phyloP scores from a whole-genome alignment of 2,797 vertebrate genomes.

The Peromyscus attwateri region DNA sequence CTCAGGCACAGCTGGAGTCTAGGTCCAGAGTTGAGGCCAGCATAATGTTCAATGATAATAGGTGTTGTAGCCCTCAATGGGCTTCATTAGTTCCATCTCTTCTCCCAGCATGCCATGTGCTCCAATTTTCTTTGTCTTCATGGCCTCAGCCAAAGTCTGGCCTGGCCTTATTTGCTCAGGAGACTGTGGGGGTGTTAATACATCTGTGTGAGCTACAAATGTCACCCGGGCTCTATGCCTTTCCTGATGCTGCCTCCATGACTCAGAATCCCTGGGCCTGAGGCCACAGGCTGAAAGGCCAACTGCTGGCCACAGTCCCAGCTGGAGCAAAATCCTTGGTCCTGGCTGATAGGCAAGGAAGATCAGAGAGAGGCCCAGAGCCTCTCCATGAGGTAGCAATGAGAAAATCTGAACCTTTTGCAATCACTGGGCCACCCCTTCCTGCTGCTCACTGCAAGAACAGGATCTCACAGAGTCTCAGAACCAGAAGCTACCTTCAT shows the following conservation, averaged over 20 bases:
- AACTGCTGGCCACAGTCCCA: background rate
- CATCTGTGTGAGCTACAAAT: background rate
- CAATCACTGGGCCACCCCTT: background rate
- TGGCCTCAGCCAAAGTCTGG: slow-evolving; percentile 17
- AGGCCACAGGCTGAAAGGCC: slow-evolving; percentile 29
- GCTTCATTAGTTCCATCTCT: background rate
- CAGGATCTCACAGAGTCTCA: background rate
- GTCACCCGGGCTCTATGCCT: background rate
- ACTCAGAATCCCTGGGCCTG: slow-evolving; percentile 41
- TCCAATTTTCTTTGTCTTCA: slow-evolving; percentile 51
- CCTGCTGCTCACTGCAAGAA: background rate
- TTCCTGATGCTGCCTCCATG: background rate
- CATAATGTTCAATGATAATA: background rate
- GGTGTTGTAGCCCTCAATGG: background rate
- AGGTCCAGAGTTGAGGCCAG: background rate
- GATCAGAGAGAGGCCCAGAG: background rate
- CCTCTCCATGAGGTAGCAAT: background rate
- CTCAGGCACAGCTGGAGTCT: background rate
- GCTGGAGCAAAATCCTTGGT: background rate
- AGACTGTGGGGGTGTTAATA: background rate
- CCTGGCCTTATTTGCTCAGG: background rate
- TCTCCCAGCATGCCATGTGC: background rate
- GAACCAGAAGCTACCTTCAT: background rate
- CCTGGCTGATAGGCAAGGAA: background rate
- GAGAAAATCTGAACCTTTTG: background rate